Percentiles rank a stretch among this genome's conserved stretches.
phyloP scores from a whole-genome alignment of 2,797 vertebrate species.

The Caiman crocodilus region DNA sequence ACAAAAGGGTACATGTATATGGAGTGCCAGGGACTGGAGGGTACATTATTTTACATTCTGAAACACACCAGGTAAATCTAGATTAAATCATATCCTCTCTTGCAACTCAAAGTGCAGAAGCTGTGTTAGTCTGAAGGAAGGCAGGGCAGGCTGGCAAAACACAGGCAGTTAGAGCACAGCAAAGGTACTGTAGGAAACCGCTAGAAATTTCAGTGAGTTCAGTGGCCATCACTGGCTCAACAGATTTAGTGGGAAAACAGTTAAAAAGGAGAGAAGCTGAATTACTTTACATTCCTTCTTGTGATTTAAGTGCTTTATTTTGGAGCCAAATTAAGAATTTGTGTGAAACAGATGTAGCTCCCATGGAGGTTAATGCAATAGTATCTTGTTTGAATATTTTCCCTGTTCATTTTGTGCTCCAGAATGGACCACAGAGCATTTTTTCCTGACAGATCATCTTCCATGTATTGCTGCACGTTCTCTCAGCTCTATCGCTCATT shows the following conservation, averaged over 20 bases:
- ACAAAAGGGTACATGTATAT: background rate
- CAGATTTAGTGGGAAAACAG: background rate
- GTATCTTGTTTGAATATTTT: background rate
- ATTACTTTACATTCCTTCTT: background rate
- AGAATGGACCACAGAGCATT: background rate
- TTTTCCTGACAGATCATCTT: conserved; percentile 43
- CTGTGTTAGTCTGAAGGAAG: too few relatives aligned
- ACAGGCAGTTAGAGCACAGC: background rate
- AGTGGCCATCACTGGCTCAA: background rate
- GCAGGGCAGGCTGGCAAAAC: background rate
- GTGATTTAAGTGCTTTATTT: conserved; percentile 35
- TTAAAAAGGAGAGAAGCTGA: background rate
- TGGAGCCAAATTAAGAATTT: conserved; percentile 28
- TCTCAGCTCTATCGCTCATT: background rate
- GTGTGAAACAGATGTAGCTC: conserved; percentile 8
- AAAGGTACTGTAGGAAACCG: background rate
- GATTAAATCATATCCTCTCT: background rate
- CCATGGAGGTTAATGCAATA: conserved; percentile 19
- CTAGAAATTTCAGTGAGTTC: background rate
- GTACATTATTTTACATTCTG: background rate
- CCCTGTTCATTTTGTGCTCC: conserved; percentile 47
- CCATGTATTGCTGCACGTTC: conserved; percentile 23
- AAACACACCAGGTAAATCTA: background rate
- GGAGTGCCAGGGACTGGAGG: background rate
- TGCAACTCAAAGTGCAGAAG: too few relatives aligned